Evolutionary conservation across 2,113 vertebrate genomes (phyloP), one percentile per base, ranked within the genome.

Genomic region (Microcebus murinus): DNA sequence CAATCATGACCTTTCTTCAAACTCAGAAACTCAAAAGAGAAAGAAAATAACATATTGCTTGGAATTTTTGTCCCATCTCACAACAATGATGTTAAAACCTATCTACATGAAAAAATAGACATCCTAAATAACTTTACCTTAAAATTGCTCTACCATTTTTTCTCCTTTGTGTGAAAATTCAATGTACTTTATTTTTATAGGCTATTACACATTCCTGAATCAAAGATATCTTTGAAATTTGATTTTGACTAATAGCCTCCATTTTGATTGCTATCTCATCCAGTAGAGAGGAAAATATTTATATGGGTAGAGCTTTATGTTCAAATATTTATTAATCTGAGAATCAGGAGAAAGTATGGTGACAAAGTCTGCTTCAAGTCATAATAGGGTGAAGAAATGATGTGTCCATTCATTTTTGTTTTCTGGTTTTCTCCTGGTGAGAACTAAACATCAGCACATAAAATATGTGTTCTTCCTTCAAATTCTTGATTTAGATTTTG

Each of bases 291-390:
- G 52, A 87, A 73, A 67, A 76, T 70, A 20, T 65, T 59, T 87
- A 77, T 87, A 74, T 29, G 63, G 10, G 34, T 42, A 87, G 59
- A 95, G 79, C 1, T 59, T 61, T 71, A 3, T n/a, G 1, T 74
- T 91, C 15, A 87, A 50, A 31, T 39, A 95, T 81, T 86, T 87
- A 84, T 96, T 84, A 67, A 63, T 45, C 10, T 67, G 20, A 77
- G 23, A 84, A 73, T 71, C 84, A 57, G 34, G 12, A 55, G 67
- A 15, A 80, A 74, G 1, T 45, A 71, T 74, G 57, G 14, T 79
- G 17, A 93, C 6, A 13, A 94, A 79, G 2, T 90, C n/a, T 85
- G n/a, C 63, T 48, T 52, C 34, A 71, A 17, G 12, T 68, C n/a
- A 1, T 76, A 87, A 65, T 63, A 68, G 57, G 9, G 1, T 91